Percentiles rank a stretch among this genome's conserved stretches.
phyloP scores from a whole-genome alignment of 2,888 invertebrate species.

The Noctua comes region DNA sequence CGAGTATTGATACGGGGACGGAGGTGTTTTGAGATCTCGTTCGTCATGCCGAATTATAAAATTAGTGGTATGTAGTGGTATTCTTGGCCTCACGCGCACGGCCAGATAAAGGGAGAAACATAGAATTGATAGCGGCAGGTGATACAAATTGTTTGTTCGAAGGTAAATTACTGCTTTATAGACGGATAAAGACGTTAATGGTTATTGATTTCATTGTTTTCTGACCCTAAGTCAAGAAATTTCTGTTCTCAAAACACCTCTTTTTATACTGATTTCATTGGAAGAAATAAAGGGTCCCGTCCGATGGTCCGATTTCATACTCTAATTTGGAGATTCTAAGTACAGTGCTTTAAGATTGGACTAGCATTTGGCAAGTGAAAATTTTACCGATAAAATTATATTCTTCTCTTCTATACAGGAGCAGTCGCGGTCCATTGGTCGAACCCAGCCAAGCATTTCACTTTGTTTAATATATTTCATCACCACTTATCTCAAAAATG shows the following conservation, averaged over 20 bases:
- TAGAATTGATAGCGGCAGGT: constrained; percentile 43
- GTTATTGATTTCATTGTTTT: constrained; percentile 38
- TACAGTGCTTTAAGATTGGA: background rate
- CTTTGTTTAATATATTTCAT: too few relatives aligned
- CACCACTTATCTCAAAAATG: background rate
- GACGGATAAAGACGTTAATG: constrained; percentile 20
- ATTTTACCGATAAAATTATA: background rate
- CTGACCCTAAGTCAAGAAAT: background rate
- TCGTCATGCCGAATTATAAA: constrained; percentile 76
- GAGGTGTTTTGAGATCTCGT: constrained; percentile 79
- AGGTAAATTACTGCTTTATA: constrained; percentile 36
- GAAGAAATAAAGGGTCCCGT: background rate
- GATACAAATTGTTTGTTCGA: constrained; percentile 36
- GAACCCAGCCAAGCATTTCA: background rate
- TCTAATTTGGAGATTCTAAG: background rate
- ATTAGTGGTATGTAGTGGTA: constrained; percentile 70
- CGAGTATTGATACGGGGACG: constrained; percentile 75
- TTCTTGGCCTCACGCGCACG: constrained; percentile 52
- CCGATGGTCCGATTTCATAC: background rate
- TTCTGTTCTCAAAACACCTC: background rate
- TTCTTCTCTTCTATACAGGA: background rate
- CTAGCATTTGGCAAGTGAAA: background rate
- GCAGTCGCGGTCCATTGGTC: background rate
- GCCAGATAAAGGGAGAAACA: constrained; percentile 31
- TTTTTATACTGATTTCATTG: background rate